phyloP scores from a whole-genome alignment of 2,113 vertebrate genomes.

The Oncorhynchus gorbuscha region DNA sequence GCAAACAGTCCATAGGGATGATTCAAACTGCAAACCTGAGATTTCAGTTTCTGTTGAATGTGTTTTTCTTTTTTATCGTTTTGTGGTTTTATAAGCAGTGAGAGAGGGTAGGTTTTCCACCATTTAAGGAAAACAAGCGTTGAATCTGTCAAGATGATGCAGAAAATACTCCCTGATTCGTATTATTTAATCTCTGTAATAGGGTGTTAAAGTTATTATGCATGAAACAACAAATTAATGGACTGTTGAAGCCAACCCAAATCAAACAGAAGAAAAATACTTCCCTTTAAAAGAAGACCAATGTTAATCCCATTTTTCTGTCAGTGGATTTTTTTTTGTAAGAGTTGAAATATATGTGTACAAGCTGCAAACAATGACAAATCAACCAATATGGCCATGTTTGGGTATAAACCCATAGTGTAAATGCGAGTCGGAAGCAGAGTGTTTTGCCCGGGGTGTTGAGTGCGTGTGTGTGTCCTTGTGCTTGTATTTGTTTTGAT shows the following conservation, averaged over 20 bases:
- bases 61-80: too few relatives aligned
- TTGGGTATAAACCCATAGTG: conserved; percentile 27
- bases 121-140: too few relatives aligned
- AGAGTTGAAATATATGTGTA: not conserved
- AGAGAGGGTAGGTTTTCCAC: too few relatives aligned
- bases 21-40: not conserved
- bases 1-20: not conserved
- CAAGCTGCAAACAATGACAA: not conserved
- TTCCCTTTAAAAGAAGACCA: too few relatives aligned
- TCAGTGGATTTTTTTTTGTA: not conserved
- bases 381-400: not conserved
- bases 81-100: too few relatives aligned
- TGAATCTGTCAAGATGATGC: too few relatives aligned
- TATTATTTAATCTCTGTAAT: not conserved
- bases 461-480: conserved; percentile 48
- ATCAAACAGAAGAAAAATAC: not conserved
- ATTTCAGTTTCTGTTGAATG: not conserved
- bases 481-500: conserved; percentile 66
- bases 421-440: conserved; percentile 55
- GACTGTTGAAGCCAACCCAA: not conserved
- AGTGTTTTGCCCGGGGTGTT: conserved; percentile 41
- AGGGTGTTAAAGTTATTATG: not conserved
- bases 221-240: not conserved
- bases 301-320: not conserved
- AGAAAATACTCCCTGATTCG: too few relatives aligned